Evolutionary conservation across 2,888 invertebrate species (phyloP), one percentile per base, ranked within the genome.

Genomic region (Cephus pygmeus): DNA sequence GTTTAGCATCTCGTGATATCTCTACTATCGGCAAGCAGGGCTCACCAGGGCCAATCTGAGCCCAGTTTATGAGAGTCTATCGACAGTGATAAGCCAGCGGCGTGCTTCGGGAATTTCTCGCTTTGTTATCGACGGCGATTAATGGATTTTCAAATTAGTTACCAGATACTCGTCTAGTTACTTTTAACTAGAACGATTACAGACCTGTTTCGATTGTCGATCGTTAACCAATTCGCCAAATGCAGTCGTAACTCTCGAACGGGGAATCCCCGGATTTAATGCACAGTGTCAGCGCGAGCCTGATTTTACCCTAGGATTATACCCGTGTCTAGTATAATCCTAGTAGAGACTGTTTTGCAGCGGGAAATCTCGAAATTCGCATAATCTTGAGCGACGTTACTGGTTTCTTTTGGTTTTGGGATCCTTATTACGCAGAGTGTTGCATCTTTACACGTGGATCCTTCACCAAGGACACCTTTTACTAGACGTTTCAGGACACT

Each of bases 41-140:
- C 40, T 56, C 56, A 56, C 23, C 56, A 2, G 56, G 56, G 9
- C 56, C 71, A 23, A 71, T 71, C 71, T 34, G 71, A 71, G 33
- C 75, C 76, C 73, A 78, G 75, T 78, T 78, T 78, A 78, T 78
- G 78, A 69, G 78, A 78, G 78, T 75, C 78, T 78, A 76, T 78
- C 75, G 78, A 12, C 73, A 40, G 75, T 76, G 78, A 76, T 75
- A 76, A 78, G 75, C 78, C 56, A 33, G 31, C 69, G 40, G 9
- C 71, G 74, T 34, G 75, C 69, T 40, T 56, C 56, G 30, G 71
- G 71, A 56, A 56, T 23, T 56, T 35, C 69, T 75, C 36, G n/a
- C 12, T 31, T 71, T 75, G 75, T 40, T 69, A 12, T 77, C n/a
- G 69, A 34, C 31, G 36, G 11, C 75, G 75, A 77, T 77, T 77